phyloP scores from a whole-genome alignment of 2,797 vertebrate genomes.

The Takifugu rubripes region DNA sequence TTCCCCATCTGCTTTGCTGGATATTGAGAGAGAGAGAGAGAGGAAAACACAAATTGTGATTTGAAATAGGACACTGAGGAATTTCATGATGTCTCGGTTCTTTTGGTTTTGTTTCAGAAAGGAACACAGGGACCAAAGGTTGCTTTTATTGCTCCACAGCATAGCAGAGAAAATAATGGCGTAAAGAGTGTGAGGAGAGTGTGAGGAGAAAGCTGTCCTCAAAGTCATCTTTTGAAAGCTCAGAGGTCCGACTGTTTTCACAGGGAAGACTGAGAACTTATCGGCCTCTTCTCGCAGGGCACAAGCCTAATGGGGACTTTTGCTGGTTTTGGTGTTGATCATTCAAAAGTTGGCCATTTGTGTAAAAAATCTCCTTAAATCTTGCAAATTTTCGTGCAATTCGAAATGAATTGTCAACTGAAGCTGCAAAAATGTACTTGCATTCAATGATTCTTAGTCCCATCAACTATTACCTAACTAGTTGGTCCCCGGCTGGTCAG shows the following conservation, averaged over 20 bases:
- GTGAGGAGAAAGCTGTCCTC: background rate
- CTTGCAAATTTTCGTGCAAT: no score
- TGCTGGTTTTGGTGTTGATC: conserved; percentile 20
- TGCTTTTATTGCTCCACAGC: background rate
- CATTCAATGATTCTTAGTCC: no score
- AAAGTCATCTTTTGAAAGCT: background rate
- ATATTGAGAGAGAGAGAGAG: background rate
- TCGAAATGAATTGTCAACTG: no score
- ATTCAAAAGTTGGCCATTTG: conserved; percentile 4
- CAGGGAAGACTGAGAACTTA: background rate
- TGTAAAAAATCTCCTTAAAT: no score
- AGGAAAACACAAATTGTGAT: background rate
- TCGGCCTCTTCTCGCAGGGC: no score
- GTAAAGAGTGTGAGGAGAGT: background rate
- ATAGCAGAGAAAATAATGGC: background rate
- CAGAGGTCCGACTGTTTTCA: background rate
- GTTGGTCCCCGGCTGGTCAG: no score
- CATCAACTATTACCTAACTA: no score
- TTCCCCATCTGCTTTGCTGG: background rate
- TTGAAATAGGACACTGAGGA: conserved; percentile 3
- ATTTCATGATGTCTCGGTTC: conserved; percentile 1
- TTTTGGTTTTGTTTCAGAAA: conserved; percentile 7
- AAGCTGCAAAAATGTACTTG: no score
- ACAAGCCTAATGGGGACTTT: no score
- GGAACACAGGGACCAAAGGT: background rate